phyloP scores from a whole-genome alignment of 1,140 invertebrate genomes.

The Lasioglossum baleicum region DNA sequence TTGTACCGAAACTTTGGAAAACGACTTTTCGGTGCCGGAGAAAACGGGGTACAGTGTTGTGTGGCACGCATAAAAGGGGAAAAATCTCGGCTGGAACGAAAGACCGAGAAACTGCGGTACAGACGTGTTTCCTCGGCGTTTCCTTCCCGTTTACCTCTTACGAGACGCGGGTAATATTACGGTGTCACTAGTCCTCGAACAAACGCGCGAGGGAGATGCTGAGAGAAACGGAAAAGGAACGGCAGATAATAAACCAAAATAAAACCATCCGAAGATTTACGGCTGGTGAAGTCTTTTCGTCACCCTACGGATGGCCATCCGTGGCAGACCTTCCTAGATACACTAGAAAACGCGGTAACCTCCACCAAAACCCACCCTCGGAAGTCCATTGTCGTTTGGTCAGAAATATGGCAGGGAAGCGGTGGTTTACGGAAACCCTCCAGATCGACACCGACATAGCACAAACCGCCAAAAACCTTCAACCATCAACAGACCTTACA shows the following conservation, averaged over 20 bases:
- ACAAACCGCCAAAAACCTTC: too few relatives aligned
- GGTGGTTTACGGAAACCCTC: not conserved
- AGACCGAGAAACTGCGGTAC: not conserved
- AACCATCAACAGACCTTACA: too few relatives aligned
- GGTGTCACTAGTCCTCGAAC: not conserved
- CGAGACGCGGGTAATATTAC: slow-evolving; percentile 1
- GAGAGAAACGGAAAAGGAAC: not conserved
- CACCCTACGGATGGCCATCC: too few relatives aligned
- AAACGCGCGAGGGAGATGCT: not conserved
- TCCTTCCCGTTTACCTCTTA: slow-evolving; percentile 12
- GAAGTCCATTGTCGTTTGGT: slow-evolving; percentile 7
- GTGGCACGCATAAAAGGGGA: not conserved
- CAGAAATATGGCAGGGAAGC: not conserved
- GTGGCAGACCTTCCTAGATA: not conserved
- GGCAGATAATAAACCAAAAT: slow-evolving; percentile 38
- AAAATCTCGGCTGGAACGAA: not conserved
- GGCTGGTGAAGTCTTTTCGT: not conserved
- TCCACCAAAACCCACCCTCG: not conserved
- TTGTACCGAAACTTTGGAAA: slow-evolving; percentile 9
- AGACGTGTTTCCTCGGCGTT: not conserved
- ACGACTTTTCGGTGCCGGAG: not conserved
- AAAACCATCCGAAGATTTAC: slow-evolving; percentile 29
- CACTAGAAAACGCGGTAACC: not conserved
- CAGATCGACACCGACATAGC: too few relatives aligned
- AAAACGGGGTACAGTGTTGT: not conserved